phyloP scores from a whole-genome alignment of 2,888 invertebrate genomes.

The Cactoblastis cactorum region DNA sequence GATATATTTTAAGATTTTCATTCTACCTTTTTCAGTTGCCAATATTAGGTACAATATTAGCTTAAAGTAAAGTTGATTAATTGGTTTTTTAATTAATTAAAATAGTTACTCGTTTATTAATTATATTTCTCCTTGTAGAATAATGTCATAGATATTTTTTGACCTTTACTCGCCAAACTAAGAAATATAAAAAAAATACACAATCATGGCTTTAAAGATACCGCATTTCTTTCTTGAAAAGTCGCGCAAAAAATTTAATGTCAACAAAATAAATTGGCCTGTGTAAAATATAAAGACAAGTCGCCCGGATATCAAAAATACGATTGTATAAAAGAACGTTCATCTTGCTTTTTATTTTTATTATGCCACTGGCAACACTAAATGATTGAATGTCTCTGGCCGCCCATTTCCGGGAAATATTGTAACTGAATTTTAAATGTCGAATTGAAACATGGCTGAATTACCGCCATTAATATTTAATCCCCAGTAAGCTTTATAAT shows the following conservation, averaged over 20 bases:
- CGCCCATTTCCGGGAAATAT: not conserved
- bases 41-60: too few relatives aligned
- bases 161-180: too few relatives aligned
- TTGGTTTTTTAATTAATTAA: too few relatives aligned
- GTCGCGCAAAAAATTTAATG: not conserved
- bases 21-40: too few relatives aligned
- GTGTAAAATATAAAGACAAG: not conserved
- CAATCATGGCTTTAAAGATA: too few relatives aligned
- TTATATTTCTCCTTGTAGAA: too few relatives aligned
- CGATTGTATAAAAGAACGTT: not conserved
- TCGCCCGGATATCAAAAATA: not conserved
- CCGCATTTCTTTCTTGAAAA: not conserved
- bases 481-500: conserved; percentile 6
- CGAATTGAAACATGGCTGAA: conserved; percentile 6
- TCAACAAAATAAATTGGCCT: not conserved
- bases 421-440: conserved; percentile 11
- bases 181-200: too few relatives aligned
- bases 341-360: not conserved
- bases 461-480: conserved; percentile 13
- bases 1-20: not conserved
- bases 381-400: conserved; percentile 5
- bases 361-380: conserved; percentile 3
- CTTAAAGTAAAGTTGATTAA: too few relatives aligned
- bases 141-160: too few relatives aligned
- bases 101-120: too few relatives aligned